Percentiles rank a stretch among this genome's conserved stretches.
Conservation (phyloP, 2,888 invertebrate species). For the Nephrotoma appendiculata region DNA sequence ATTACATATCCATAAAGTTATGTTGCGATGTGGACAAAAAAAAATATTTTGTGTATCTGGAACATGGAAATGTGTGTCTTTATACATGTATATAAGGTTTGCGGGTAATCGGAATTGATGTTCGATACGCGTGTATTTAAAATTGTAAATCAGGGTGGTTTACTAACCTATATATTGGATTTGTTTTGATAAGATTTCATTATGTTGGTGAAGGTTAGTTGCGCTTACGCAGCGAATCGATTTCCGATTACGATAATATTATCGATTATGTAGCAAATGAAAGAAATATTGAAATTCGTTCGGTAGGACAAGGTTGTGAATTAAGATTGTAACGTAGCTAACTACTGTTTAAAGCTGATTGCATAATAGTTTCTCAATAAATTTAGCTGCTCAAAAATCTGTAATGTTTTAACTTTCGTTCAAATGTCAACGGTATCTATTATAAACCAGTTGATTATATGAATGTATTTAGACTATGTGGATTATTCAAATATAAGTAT, state of each 20-base stretch:
- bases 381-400: too few relatives aligned
- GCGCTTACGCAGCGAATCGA: background rate
- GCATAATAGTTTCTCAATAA: too few relatives aligned
- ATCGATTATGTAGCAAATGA: background rate
- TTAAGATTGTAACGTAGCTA: too few relatives aligned
- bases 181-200: background rate
- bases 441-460: too few relatives aligned
- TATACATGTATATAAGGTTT: background rate
- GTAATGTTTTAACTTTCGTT: too few relatives aligned
- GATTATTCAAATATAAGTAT: too few relatives aligned
- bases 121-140: background rate
- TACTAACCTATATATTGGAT: background rate
- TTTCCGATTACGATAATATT: background rate
- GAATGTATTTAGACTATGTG: too few relatives aligned
- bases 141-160: background rate
- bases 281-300: background rate
- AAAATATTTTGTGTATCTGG: background rate
- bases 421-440: too few relatives aligned
- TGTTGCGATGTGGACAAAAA: background rate
- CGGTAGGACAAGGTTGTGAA: too few relatives aligned
- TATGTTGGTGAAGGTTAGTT: background rate
- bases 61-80: background rate
- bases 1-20: background rate
- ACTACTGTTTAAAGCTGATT: too few relatives aligned
- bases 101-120: background rate